Base-by-base conservation (phyloP, 1,140 invertebrate genomes). In the Cataglyphis hispanica region DNA sequence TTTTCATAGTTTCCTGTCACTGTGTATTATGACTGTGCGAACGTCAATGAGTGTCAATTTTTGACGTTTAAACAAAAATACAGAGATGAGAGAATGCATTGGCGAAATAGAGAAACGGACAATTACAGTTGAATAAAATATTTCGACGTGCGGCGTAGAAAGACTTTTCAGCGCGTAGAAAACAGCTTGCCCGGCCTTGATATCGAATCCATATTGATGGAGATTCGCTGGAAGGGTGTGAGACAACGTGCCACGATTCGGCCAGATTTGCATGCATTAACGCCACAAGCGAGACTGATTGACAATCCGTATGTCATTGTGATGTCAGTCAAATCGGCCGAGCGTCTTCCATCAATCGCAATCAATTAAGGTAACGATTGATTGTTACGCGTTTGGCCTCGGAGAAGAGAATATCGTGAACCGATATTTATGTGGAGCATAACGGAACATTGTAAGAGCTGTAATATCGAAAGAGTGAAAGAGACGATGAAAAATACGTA, bases 331-430 rank as follows among this genome's bases (percentile, higher is more conserved):
- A 91, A 91, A 91, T 90, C 90, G 87, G 66, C 63, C 87, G 87
- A 89, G 80, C 87, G 87, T 86, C 85, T 86, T 83, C 88, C 85
- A 89, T 86, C 89, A 91, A 91, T 94, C 91, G 93, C 93, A 94
- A 95, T 94, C 93, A 94, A 95, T 94, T 94, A 93, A 94, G 92
- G 89, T 94, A 93, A 94, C 93, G 93, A 94, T 94, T 94, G 93
- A 94, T 94, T 95, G 93, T 93, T 92, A 90, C 89, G 89, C 87
- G 87, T 86, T 90, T 86, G 43, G 88, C 89, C 87, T 89, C 77
- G 81, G 86, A 84, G 85, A 89, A 87, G 86, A 88, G 85, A 91
- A 92, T 91, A 90, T 86, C 74, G 85, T 40, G 76, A 72, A 19
- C 78, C 72, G 83, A 56, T 85, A 89, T 92, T 91, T 90, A 89